A percentile compares a stretch with the other conserved stretches of the same genome.
These are phyloP conservation scores for Vulpes ferrilata DNA, from an alignment of 2,113 vertebrate genomes.

Conservation along the genomic window DNA sequence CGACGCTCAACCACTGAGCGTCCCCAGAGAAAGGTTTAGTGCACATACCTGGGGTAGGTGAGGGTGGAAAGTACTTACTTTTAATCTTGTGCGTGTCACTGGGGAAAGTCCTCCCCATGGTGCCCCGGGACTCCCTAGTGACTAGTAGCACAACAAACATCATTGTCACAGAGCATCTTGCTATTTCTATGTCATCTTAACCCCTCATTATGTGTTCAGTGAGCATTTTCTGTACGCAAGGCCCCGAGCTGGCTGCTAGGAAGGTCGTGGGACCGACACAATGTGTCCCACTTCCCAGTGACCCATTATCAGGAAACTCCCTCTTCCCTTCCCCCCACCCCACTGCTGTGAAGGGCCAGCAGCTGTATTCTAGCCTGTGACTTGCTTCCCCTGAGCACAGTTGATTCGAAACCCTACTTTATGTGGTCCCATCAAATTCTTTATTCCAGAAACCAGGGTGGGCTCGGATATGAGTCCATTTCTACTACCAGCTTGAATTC, in stretches of 20 bases:
- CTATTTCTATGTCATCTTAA: not conserved
- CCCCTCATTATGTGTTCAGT: not conserved
- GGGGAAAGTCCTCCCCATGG: rapidly evolving
- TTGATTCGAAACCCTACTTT: too few species aligned
- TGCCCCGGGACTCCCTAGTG: not conserved
- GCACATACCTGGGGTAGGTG: rapidly evolving
- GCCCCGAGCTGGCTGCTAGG: not conserved
- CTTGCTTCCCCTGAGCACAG: not conserved
- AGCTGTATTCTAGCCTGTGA: not conserved
- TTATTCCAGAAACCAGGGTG: not conserved
- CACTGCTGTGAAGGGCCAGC: rapidly evolving
- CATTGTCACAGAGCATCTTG: not conserved
- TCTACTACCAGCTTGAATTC: not conserved
- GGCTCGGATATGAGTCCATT: not conserved
- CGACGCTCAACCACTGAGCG: too few species aligned
- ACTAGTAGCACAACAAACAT: rapidly evolving
- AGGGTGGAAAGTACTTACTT: not conserved
- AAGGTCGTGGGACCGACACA: rapidly evolving
- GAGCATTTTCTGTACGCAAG: not conserved
- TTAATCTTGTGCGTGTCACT: not conserved
- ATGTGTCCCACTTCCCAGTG: not conserved
- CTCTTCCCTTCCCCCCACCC: not conserved
- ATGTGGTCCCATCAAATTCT: not conserved
- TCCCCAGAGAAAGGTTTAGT: not conserved
- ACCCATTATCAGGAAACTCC: not conserved